Evolutionary conservation across 1,140 invertebrate species (phyloP).

Genomic region (Kradibia gibbosae): DNA sequence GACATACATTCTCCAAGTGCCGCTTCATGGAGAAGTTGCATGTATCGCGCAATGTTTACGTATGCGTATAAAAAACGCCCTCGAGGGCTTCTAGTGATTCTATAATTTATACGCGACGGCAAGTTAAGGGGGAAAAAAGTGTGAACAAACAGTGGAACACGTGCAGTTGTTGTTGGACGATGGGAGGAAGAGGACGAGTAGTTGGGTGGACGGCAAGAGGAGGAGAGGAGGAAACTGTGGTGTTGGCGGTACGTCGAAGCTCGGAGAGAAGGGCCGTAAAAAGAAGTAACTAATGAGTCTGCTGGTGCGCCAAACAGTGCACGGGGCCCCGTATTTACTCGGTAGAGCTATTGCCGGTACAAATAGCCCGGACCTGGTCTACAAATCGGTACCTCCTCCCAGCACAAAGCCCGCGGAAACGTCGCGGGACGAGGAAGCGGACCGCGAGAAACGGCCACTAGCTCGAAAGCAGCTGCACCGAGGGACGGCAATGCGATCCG

Average conservation of each 20-base stretch:
- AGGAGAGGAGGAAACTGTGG: neutral
- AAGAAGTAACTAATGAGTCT: neutral
- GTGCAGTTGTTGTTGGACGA: neutral
- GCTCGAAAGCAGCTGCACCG: neutral
- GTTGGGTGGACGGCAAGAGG: neutral
- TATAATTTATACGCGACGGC: neutral
- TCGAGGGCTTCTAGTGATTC: neutral
- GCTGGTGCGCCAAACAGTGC: neutral
- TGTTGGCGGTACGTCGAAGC: too few species aligned
- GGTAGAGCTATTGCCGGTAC: neutral
- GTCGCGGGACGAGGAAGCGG: neutral
- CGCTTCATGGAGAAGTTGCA: neutral
- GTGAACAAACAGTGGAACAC: neutral
- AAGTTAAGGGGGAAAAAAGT: neutral
- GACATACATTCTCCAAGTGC: neutral
- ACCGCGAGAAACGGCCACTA: neutral
- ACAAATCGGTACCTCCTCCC: conserved; percentile 12
- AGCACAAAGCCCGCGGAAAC: conserved; percentile 40
- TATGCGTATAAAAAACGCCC: neutral
- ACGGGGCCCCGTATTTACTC: too few species aligned
- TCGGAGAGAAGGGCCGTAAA: too few species aligned
- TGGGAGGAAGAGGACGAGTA: neutral
- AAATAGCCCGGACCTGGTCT: conserved; percentile 18
- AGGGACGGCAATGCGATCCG: conserved; percentile 53
- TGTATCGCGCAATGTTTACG: neutral